These are phyloP conservation scores for Tribolium freemani DNA, from an alignment of 2,888 invertebrate species.

Conservation along the genomic window DNA sequence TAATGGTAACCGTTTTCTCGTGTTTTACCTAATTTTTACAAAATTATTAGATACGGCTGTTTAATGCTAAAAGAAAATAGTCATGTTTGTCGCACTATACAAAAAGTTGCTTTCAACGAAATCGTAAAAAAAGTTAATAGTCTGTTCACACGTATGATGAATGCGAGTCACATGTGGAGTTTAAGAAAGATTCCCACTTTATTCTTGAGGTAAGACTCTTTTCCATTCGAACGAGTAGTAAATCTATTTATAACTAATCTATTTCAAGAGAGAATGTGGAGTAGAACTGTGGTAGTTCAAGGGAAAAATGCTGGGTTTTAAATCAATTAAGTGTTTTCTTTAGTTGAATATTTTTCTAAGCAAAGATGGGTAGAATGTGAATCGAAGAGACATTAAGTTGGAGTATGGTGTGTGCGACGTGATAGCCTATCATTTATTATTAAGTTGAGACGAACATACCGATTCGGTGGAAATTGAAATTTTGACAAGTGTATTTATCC, in stretches of 20 bases:
- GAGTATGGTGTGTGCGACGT: not conserved
- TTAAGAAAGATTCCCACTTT: slow-evolving; percentile 3
- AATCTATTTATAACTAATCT: slow-evolving; percentile 24
- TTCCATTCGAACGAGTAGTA: not conserved
- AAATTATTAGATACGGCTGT: not conserved
- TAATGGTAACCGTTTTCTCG: not conserved
- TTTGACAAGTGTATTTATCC: slow-evolving; percentile 67
- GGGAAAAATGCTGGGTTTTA: too few relatives aligned
- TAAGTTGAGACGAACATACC: slow-evolving; percentile 47
- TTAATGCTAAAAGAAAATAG: not conserved
- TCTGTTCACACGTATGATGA: slow-evolving; percentile 26
- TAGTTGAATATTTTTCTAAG: not conserved
- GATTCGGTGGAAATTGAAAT: slow-evolving; percentile 66
- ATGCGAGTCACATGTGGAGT: slow-evolving; percentile 11
- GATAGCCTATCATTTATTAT: slow-evolving; percentile 26
- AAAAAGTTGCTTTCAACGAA: slow-evolving; percentile 7
- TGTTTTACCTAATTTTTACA: too few relatives aligned
- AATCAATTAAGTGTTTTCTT: not conserved
- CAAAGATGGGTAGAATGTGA: not conserved
- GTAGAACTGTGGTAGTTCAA: not conserved
- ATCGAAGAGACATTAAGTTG: not conserved
- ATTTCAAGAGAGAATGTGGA: slow-evolving; percentile 5
- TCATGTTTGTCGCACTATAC: not conserved
- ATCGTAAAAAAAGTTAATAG: slow-evolving; percentile 6
- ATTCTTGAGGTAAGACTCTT: not conserved